Evolutionary conservation across 1,140 invertebrate genomes (phyloP).

Genomic region (Hyposmocoma kahamanoa): DNA sequence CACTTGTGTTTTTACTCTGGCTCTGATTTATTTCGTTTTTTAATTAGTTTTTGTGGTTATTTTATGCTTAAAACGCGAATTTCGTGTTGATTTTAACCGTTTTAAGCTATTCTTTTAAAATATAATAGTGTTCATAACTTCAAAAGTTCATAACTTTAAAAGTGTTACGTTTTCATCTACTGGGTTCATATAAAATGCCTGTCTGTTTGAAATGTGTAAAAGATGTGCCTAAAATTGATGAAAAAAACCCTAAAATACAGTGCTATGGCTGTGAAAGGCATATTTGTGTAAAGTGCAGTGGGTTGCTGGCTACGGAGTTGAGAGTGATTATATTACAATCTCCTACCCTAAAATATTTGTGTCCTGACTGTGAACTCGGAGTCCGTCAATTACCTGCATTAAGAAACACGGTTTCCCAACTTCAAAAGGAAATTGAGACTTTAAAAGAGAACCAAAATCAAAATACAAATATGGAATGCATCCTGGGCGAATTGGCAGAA

Average conservation of each 20-base stretch:
- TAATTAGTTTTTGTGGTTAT: too few relatives aligned
- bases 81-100: too few relatives aligned
- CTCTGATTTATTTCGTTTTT: too few relatives aligned
- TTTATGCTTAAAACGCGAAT: too few relatives aligned
- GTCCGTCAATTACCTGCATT: neutral
- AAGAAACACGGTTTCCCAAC: neutral
- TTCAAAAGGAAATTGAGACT: neutral
- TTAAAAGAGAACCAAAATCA: neutral
- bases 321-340: neutral
- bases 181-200: too few relatives aligned
- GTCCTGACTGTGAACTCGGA: neutral
- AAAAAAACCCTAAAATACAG: neutral
- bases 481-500: neutral
- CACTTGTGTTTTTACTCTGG: too few relatives aligned
- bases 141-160: too few relatives aligned
- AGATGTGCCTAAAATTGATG: neutral
- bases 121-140: too few relatives aligned
- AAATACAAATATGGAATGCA: neutral
- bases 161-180: too few relatives aligned
- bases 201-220: neutral
- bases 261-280: neutral
- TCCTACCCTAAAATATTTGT: neutral
- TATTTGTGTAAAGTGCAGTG: constrained; percentile 1
- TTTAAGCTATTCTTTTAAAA: too few relatives aligned
- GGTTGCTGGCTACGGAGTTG: constrained; percentile 3